A percentile compares a stretch with the other conserved stretches of the same genome.
These are phyloP conservation scores for Drosophila neonasuta DNA, from an alignment of 2,888 invertebrate species.

Conservation along the genomic window DNA sequence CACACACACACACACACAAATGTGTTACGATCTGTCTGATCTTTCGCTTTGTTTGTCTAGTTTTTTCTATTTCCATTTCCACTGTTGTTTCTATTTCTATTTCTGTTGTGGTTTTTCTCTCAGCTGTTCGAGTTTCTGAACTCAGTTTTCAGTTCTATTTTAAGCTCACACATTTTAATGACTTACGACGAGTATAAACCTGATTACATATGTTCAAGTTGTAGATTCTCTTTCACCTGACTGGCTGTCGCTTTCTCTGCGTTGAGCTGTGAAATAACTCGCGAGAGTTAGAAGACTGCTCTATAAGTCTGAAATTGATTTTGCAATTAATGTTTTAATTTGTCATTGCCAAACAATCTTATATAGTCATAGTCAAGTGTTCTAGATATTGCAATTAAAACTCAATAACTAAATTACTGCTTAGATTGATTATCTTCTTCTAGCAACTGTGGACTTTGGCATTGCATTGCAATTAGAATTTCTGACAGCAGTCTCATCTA, in stretches of 20 bases:
- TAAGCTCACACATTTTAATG: conserved; percentile 34
- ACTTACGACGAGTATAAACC: conserved; percentile 19
- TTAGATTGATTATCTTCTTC: conserved; percentile 10
- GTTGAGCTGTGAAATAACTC: conserved; percentile 1
- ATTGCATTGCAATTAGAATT: conserved; percentile 54
- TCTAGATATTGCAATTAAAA: neutral
- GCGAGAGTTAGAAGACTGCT: neutral
- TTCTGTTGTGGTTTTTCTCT: conserved; percentile 9
- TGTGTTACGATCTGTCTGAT: conserved; percentile 10
- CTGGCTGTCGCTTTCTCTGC: conserved; percentile 42
- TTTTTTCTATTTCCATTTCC: conserved; percentile 2
- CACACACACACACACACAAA: neutral
- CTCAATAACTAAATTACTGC: conserved; percentile 6
- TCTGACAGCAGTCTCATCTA: conserved; percentile 55
- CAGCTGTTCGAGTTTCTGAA: conserved; percentile 18
- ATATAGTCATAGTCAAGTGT: conserved; percentile 3
- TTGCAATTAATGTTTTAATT: conserved; percentile 20
- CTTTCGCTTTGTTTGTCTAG: conserved; percentile 6
- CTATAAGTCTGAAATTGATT: neutral
- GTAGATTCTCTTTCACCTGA: conserved; percentile 15
- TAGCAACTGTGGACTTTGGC: neutral
- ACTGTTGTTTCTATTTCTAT: conserved; percentile 8
- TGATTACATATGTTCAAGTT: conserved; percentile 32
- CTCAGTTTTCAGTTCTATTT: conserved; percentile 46
- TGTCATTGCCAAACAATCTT: conserved; percentile 3